Evolutionary conservation across 2,113 vertebrate genomes (phyloP), one percentile per base, ranked within the genome.

Genomic region (Ceratotherium simum): DNA sequence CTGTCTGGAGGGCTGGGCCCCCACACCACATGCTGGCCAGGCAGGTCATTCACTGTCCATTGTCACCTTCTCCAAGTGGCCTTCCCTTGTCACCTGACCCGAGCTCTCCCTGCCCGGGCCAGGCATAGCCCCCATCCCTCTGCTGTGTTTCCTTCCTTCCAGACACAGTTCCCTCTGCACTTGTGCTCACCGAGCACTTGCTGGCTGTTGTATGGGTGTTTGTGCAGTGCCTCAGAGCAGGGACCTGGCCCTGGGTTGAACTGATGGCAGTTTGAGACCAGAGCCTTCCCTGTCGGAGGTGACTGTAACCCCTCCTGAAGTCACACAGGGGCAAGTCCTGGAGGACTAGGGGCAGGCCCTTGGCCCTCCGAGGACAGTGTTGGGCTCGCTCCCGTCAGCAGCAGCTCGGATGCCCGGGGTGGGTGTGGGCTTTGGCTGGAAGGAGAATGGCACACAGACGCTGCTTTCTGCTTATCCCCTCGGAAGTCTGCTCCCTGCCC

Each of bases 401-500:
- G 91, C 18, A 27, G 9, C n/a, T 42, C 51, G 0, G 5, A 64
- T 20, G 18, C 31, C 64, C 14, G 21, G 11, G 51, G 18, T 23
- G 1, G 20, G 10, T 21, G 4, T 14, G 56, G 82, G 69, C 14
- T 60, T 46, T 46, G 60, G 13, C 18, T 6, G 9, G 69, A 13
- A 42, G 25, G 58, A 58, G 46, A 39, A 14, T 25, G 8, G 23
- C 69, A 1, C 27, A 27, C 21, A 27, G 29, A 48, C 6, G 12
- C 60, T 13, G 4, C n/a, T 1, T 54, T 60, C 36, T 6, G 3
- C 56, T n/a, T 31, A 3, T 42, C 11, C n/a, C 58, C n/a, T 36
- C 0, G 3, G 62, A 39, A 13, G 42, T 13, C n/a, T 6, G n/a
- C 2, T 67, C 20, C 8, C 12, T 5, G 33, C 14, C 42, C 4